phyloP scores from a whole-genome alignment of 2,797 vertebrate species.

The Cryptoblepharus egeriae region DNA sequence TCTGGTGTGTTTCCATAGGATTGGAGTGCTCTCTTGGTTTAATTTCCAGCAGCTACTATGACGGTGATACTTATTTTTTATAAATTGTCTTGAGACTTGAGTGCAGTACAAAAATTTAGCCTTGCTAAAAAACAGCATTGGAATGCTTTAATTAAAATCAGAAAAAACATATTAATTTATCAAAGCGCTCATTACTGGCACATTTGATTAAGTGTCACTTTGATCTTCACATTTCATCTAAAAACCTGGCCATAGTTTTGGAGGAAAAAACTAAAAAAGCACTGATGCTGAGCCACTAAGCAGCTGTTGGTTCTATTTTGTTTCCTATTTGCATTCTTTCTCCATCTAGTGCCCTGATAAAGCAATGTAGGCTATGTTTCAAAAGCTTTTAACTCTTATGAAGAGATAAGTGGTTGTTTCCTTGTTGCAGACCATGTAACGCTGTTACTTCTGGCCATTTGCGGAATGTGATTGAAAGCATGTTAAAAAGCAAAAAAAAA shows the following conservation, averaged over 20 bases:
- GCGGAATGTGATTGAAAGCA: neutral
- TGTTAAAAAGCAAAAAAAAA: neutral
- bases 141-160: neutral
- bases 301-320: conserved; percentile 22
- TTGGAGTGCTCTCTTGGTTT: neutral
- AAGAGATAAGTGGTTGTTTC: neutral
- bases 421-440: conserved; percentile 5
- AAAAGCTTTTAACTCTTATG: conserved; percentile 34
- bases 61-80: neutral
- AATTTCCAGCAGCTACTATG: neutral
- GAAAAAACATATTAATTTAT: neutral
- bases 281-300: conserved; percentile 32
- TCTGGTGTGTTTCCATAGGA: neutral
- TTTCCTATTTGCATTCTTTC: conserved; percentile 47
- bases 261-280: conserved; percentile 7
- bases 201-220: neutral
- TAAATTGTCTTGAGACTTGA: neutral
- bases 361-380: conserved; percentile 28
- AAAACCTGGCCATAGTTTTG: conserved; percentile 9
- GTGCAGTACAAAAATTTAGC: neutral
- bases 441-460: conserved; percentile 43
- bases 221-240: conserved; percentile 3
- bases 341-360: conserved; percentile 14
- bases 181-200: neutral
- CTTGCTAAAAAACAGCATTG: neutral